phyloP scores from a whole-genome alignment of 2,797 vertebrate genomes.

The Dromococcyx pavoninus region DNA sequence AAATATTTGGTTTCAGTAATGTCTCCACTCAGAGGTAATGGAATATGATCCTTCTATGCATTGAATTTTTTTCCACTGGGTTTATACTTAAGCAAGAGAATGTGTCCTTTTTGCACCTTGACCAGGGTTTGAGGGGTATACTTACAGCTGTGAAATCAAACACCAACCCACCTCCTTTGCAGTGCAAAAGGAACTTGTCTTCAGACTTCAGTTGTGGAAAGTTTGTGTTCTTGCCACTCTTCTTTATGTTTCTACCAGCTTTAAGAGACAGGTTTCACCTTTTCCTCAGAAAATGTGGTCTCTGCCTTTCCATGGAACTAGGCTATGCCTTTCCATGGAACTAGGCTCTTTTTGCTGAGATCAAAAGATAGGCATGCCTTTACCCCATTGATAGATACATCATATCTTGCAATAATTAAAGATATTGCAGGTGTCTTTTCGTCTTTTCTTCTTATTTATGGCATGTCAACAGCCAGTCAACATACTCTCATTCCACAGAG shows the following conservation, averaged over 20 bases:
- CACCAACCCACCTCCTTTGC: neutral
- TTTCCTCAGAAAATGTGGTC: neutral
- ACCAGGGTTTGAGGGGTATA: neutral
- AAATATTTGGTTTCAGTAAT: slow-evolving; percentile 30
- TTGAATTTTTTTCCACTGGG: neutral
- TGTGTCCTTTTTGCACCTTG: neutral
- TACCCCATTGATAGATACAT: neutral
- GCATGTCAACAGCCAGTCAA: neutral
- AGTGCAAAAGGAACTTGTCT: neutral
- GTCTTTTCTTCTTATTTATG: neutral
- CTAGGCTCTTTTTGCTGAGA: neutral
- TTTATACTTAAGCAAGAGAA: neutral
- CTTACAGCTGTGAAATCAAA: neutral
- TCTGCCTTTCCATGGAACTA: neutral
- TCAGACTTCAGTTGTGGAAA: neutral
- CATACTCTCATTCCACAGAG: neutral
- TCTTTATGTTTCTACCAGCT: neutral
- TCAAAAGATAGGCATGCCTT: neutral
- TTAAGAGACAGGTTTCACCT: neutral
- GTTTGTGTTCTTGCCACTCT: neutral
- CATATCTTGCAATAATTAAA: neutral
- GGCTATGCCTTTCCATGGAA: neutral
- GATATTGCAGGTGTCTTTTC: neutral
- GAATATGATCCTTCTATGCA: neutral
- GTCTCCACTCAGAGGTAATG: neutral